These are phyloP conservation scores for Alsophila aescularia DNA, from an alignment of 2,888 invertebrate species.

Conservation along the genomic window DNA sequence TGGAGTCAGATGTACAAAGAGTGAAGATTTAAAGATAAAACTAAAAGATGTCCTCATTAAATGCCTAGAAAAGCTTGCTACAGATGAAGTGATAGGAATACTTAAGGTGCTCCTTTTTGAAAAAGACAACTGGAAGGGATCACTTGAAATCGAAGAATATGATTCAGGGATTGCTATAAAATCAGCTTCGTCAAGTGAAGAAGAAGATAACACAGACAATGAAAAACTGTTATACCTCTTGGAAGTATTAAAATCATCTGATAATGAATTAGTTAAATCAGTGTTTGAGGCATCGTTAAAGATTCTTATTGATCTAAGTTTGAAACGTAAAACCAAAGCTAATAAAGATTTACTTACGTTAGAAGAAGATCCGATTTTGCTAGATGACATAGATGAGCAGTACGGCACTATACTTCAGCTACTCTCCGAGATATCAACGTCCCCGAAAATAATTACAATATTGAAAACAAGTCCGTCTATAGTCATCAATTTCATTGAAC, in stretches of 20 bases:
- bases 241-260: conserved; percentile 56
- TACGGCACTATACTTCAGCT: conserved; percentile 78
- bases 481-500: conserved; percentile 77
- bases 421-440: conserved; percentile 78
- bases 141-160: conserved; percentile 62
- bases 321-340: conserved; percentile 45
- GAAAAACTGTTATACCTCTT: conserved; percentile 61
- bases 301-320: conserved; percentile 57
- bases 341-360: conserved; percentile 57
- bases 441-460: conserved; percentile 66
- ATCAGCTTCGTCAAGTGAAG: conserved; percentile 38
- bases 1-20: conserved; percentile 61
- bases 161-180: conserved; percentile 70
- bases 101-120: conserved; percentile 61
- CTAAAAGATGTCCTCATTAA: conserved; percentile 66
- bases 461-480: conserved; percentile 73
- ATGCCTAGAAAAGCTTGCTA: conserved; percentile 55
- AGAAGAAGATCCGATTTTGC: conserved; percentile 64
- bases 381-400: conserved; percentile 61
- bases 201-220: conserved; percentile 45
- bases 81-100: conserved; percentile 43
- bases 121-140: conserved; percentile 23
- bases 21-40: conserved; percentile 59
- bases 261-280: conserved; percentile 48
- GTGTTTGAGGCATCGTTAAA: conserved; percentile 63